Percentiles rank a stretch among this genome's conserved stretches.
Conservation (phyloP, 2,888 invertebrate species). For the Trisateles emortualis region DNA sequence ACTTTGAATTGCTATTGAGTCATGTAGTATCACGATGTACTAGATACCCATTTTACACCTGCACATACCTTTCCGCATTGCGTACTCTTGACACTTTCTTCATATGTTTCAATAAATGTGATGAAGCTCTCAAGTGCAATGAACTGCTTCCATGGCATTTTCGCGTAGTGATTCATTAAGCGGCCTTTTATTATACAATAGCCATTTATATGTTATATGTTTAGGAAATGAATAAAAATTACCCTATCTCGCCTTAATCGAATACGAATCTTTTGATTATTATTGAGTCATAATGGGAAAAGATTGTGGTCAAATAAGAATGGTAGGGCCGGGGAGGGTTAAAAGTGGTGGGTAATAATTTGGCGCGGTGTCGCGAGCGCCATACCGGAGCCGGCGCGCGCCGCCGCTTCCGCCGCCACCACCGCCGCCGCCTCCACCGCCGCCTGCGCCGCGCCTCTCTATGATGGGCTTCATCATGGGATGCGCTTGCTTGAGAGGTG, state of each 20-base stretch:
- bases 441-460: slow-evolving; percentile 78
- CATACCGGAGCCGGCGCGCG: slow-evolving; percentile 77
- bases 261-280: slow-evolving; percentile 19
- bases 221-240: slow-evolving; percentile 20
- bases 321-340: slow-evolving; percentile 64
- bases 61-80: slow-evolving; percentile 38
- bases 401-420: slow-evolving; percentile 81
- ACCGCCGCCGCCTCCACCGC: slow-evolving; percentile 64
- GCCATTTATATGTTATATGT: background rate
- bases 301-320: slow-evolving; percentile 46
- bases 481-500: slow-evolving; percentile 96
- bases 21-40: slow-evolving; percentile 25
- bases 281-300: slow-evolving; percentile 44
- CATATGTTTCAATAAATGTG: background rate
- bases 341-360: slow-evolving; percentile 66
- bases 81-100: slow-evolving; percentile 21
- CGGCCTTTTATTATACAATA: slow-evolving; percentile 10
- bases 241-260: background rate
- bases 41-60: slow-evolving; percentile 22
- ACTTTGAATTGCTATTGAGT: slow-evolving; percentile 41
- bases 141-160: background rate
- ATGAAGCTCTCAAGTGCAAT: slow-evolving; percentile 15
- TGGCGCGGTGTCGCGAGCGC: slow-evolving; percentile 75
- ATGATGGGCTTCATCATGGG: slow-evolving; percentile 98
- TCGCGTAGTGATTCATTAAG: slow-evolving; percentile 8